Evolutionary conservation across 2,888 invertebrate species (phyloP).

Genomic region (Tinea semifulvella): DNA sequence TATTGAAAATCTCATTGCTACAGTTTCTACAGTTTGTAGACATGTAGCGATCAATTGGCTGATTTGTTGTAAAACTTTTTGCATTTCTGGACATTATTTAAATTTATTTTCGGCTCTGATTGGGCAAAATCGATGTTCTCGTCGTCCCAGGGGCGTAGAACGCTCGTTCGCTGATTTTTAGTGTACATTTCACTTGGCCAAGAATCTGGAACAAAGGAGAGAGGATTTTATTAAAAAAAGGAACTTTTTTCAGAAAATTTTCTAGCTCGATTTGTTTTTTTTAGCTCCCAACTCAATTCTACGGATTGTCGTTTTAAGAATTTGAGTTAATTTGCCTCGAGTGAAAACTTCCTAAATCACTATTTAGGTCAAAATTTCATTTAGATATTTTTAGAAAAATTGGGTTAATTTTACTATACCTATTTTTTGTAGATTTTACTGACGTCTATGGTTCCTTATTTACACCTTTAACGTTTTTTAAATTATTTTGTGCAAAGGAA

Average conservation of each 20-base stretch:
- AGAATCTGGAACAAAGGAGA: conserved; percentile 12
- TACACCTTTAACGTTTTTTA: too few species aligned
- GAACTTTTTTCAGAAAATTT: not conserved
- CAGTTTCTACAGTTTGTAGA: conserved; percentile 1
- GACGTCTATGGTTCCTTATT: too few species aligned
- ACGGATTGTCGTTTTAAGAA: not conserved
- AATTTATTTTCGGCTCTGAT: conserved; percentile 2
- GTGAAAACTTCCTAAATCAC: too few species aligned
- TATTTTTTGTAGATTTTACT: too few species aligned
- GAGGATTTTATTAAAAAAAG: conserved; percentile 8
- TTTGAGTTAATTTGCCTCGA: not conserved
- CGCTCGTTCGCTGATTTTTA: not conserved
- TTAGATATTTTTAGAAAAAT: too few species aligned
- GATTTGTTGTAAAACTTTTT: not conserved
- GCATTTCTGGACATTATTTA: not conserved
- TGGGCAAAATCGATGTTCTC: conserved; percentile 1
- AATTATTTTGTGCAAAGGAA: too few species aligned
- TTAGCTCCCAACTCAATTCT: not conserved
- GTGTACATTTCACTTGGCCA: conserved; percentile 9
- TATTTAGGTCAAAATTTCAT: too few species aligned
- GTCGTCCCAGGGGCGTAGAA: conserved; percentile 6
- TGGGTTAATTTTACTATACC: too few species aligned
- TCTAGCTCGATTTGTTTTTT: not conserved
- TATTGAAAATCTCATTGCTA: not conserved
- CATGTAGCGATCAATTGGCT: not conserved